phyloP scores from a whole-genome alignment of 2,113 vertebrate species.

The Saimiri boliviensis region DNA sequence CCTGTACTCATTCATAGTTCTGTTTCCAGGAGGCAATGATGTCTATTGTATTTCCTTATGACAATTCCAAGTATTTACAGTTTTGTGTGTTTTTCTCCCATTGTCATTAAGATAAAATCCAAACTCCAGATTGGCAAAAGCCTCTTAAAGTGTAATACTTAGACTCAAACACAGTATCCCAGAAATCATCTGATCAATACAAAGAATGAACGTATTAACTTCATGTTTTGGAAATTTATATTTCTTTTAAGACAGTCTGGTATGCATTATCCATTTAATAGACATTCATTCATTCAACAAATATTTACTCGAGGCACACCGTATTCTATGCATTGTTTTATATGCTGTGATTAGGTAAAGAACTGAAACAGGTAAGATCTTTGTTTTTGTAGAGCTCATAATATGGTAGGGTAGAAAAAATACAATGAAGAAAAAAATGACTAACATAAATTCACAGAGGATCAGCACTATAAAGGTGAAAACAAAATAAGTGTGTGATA shows the following conservation, averaged over 20 bases:
- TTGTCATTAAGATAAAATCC: background rate
- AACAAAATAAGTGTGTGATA: background rate
- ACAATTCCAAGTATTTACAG: background rate
- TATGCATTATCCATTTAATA: background rate
- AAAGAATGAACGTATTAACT: background rate
- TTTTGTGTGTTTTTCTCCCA: background rate
- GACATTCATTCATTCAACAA: background rate
- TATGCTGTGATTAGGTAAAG: background rate
- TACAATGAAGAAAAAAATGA: background rate
- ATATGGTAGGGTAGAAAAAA: background rate
- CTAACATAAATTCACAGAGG: background rate
- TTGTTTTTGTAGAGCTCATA: background rate
- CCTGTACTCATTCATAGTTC: background rate
- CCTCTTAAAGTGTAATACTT: background rate
- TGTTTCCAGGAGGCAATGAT: background rate
- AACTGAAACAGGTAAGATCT: background rate
- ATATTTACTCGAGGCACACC: background rate
- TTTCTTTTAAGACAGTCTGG: background rate
- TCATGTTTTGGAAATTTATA: background rate
- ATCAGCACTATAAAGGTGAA: background rate
- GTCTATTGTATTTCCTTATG: background rate
- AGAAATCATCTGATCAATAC: background rate
- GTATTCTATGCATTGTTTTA: background rate
- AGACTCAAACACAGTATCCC: background rate
- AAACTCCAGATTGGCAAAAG: background rate